phyloP scores from a whole-genome alignment of 2,113 vertebrate genomes.

The Parus major region DNA sequence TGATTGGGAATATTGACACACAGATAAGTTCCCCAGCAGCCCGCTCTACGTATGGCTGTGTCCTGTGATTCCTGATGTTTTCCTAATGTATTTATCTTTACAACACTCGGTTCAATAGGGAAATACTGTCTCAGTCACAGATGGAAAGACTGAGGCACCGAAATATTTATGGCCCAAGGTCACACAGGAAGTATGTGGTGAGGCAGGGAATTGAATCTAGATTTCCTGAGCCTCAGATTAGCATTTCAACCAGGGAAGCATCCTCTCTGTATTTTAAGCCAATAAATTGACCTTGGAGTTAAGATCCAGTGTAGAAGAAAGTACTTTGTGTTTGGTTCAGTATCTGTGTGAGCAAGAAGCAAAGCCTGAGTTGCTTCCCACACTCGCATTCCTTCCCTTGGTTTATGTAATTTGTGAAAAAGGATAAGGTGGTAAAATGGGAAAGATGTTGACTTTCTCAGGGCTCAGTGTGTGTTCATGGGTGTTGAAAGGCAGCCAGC shows the following conservation, averaged over 20 bases:
- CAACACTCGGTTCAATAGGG: not conserved
- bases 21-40: not conserved
- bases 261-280: conserved; percentile 47
- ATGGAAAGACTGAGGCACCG: conserved; percentile 59
- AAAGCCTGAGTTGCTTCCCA: not conserved
- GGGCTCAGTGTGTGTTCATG: not conserved
- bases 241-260: conserved; percentile 57
- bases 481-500: conserved; percentile 24
- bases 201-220: conserved; percentile 67
- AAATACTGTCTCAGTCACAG: conserved; percentile 37
- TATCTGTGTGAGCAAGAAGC: not conserved
- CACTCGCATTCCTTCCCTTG: not conserved
- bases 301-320: not conserved
- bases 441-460: conserved; percentile 25
- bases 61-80: not conserved
- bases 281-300: conserved; percentile 53
- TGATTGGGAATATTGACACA: not conserved
- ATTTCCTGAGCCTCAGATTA: conserved; percentile 64
- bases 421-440: conserved; percentile 21
- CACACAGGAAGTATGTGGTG: conserved; percentile 54
- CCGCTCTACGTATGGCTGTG: fast-evolving
- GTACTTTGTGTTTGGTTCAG: not conserved
- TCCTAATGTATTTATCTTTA: conserved; percentile 8
- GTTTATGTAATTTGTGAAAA: conserved; percentile 12
- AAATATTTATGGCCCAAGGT: conserved; percentile 68